Conservation (phyloP, 1,140 invertebrate species). For the Melitaea cinxia region DNA sequence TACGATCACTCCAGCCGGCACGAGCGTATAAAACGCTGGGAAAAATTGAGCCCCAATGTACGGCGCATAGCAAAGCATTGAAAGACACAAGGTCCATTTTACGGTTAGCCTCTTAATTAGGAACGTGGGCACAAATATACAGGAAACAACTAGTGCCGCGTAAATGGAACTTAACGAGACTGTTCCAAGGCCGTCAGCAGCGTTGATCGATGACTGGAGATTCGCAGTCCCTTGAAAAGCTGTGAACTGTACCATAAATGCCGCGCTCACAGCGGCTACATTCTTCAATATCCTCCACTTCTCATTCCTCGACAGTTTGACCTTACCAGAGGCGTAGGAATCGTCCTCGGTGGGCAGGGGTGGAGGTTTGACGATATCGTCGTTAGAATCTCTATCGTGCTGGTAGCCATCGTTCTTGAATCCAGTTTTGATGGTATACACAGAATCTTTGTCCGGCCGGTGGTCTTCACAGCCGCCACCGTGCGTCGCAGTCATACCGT, state of each 20-base stretch:
- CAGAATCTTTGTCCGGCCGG: conserved; percentile 68
- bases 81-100: conserved; percentile 96
- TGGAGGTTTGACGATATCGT: conserved; percentile 84
- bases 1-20: conserved; percentile 94
- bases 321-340: conserved; percentile 86
- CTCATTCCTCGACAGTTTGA: conserved; percentile 88
- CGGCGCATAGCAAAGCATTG: conserved; percentile 95
- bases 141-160: conserved; percentile 93
- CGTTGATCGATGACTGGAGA: conserved; percentile 93
- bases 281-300: conserved; percentile 95
- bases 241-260: conserved; percentile 96
- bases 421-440: conserved; percentile 72
- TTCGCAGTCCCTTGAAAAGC: conserved; percentile 95
- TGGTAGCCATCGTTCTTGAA: conserved; percentile 87
- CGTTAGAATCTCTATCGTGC: conserved; percentile 80
- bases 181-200: conserved; percentile 91
- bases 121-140: conserved; percentile 95
- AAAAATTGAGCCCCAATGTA: conserved; percentile 97
- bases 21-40: conserved; percentile 93
- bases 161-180: conserved; percentile 94
- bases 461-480: conserved; percentile 76
- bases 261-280: conserved; percentile 91
- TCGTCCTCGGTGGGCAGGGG: conserved; percentile 85
- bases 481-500: conserved; percentile 77
- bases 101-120: conserved; percentile 94